Base-by-base conservation (phyloP, 2,888 invertebrate species). In the Crossocerus cetratus region DNA sequence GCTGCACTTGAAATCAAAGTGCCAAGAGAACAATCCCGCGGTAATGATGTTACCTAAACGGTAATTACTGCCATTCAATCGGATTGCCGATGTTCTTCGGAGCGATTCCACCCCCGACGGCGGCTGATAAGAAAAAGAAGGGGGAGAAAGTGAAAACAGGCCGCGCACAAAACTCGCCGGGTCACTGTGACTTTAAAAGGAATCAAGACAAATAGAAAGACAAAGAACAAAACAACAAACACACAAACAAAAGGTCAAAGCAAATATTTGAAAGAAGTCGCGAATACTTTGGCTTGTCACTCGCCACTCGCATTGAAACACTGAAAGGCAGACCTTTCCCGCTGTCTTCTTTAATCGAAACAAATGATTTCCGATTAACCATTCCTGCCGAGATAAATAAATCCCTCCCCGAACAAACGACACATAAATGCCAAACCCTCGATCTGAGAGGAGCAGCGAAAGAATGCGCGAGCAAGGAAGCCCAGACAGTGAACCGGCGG, bases 51-150 rank as follows among this genome's bases (percentile, higher is more conserved):
- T 74, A 74, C 45, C 60, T 21, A 4, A 32, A 43, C 63, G 70
- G 44, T 74, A 74, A 76, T 74, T 74, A 74, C 64, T 65, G 20
- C 61, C 66, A 54, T 64, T 70, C 74, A 62, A 64, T 74, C 64
- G 64, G 58, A 76, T 70, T 74, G 74, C 70, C 70, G 64, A 42
- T 65, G 64, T 74, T 66, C 75, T 61, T 69, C 61, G 55, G 54
- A 16, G 5, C 53, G 44, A 62, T 60, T 70, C n/a, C 44, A 18
- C 55, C 53, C 53, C 23, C 59, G 49, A 53, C 45, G 21, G 21
- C 5, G 8, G 56, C 53, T 32, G 32, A 32, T 32, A 32, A 32
- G 54, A 55, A 56, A 21, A 20, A 67, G 69, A 63, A 73, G 65
- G 69, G 74, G 32, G 20, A 20, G 66, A 49, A 74, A 70, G 70